Evolutionary conservation across 2,888 invertebrate species (phyloP).

Genomic region (Girardia tigrina): DNA sequence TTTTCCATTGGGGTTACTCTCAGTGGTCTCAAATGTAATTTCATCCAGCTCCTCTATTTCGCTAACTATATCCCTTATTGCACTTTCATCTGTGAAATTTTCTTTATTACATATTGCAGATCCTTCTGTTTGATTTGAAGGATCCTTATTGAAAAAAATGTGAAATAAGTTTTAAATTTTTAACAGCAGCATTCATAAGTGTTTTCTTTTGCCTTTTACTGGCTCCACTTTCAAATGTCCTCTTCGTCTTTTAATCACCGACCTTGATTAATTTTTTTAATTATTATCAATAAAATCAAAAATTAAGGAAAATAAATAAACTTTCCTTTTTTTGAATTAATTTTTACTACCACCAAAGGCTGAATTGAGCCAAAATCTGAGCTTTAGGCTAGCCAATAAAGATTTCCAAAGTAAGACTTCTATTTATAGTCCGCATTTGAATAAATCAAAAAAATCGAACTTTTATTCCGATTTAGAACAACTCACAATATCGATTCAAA

Average conservation of each 20-base stretch:
- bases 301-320: background rate
- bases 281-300: background rate
- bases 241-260: background rate
- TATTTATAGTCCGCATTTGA: too few species aligned
- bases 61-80: too few species aligned
- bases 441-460: too few species aligned
- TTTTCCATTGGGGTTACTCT: too few species aligned
- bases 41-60: too few species aligned
- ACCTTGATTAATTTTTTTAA: background rate
- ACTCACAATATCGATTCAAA: too few species aligned
- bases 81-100: background rate
- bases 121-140: background rate
- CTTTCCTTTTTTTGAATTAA: background rate
- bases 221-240: background rate
- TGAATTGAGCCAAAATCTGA: too few species aligned
- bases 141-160: background rate
- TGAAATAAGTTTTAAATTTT: background rate
- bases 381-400: too few species aligned
- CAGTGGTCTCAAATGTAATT: too few species aligned
- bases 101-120: background rate
- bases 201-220: background rate
- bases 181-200: background rate
- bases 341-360: too few species aligned
- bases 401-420: too few species aligned
- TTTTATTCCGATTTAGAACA: too few species aligned